Evolutionary conservation across 1,140 invertebrate species (phyloP).

Genomic region (Diprion similis): DNA sequence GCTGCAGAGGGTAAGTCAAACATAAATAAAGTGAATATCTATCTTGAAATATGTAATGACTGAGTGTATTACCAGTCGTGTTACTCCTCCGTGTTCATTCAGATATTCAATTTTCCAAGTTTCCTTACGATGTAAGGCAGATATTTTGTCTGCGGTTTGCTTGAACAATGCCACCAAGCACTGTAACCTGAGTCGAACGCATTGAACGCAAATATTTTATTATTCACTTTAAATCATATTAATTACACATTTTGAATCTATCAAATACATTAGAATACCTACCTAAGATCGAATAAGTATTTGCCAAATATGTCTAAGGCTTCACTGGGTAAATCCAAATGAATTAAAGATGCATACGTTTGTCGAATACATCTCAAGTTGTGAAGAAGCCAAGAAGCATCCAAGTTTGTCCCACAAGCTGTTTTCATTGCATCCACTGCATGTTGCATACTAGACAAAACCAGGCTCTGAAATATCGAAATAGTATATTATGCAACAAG

Average conservation of each 20-base stretch:
- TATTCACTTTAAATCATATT: conserved; percentile 15
- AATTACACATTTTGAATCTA: neutral
- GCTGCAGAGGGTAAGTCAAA: conserved; percentile 65
- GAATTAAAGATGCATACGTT: conserved; percentile 73
- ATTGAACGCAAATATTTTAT: conserved; percentile 23
- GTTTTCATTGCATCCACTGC: conserved; percentile 53
- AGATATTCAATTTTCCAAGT: conserved; percentile 88
- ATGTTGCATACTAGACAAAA: conserved; percentile 52
- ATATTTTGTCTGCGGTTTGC: conserved; percentile 81
- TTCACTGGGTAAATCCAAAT: conserved; percentile 81
- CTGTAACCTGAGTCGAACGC: conserved; percentile 69
- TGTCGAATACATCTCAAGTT: conserved; percentile 76
- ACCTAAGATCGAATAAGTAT: conserved; percentile 85
- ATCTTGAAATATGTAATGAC: neutral
- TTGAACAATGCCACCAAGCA: conserved; percentile 87
- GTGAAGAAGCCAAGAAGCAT: conserved; percentile 79
- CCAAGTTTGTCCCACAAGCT: conserved; percentile 61
- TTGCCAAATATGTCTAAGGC: conserved; percentile 83
- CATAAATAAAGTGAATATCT: conserved; percentile 24
- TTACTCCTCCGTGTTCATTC: conserved; percentile 81
- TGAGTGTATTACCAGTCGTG: conserved; percentile 71
- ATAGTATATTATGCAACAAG: conserved; percentile 13
- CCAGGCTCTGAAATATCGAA: conserved; percentile 45
- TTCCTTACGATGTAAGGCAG: conserved; percentile 80
- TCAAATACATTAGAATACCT: conserved; percentile 20